Base-by-base conservation (phyloP, 2,888 invertebrate genomes). In the Odontomyia ornata region DNA sequence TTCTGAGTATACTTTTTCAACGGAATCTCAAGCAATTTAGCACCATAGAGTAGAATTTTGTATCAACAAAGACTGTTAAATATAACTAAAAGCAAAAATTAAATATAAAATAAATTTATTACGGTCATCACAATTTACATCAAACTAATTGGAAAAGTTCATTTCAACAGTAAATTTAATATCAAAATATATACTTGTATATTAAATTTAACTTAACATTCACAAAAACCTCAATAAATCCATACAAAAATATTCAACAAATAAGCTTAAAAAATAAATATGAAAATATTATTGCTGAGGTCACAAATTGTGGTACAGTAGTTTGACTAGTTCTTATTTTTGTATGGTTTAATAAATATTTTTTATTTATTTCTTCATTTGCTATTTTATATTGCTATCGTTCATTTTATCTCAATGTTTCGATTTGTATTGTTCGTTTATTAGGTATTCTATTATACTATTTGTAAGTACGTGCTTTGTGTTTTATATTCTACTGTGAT, bases 41-140 rank as follows among this genome's bases (percentile, higher is more conserved):
- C 52, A 52, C 52, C 52, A 52, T 52, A 52, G 52, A 52, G 52
- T 52, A 3, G 5, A 52, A 52, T 13, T 36, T 36, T 36, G 36
- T 36, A 5, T 36, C 9, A 36, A 36, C 36, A 5, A 36, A 36
- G 9, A 9, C 36, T 3, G 36, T 5, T 5, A 36, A 36, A 36
- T 36, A 25, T 23, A 25, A 60, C 18, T 60, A 60, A 60, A 25
- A 60, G 21, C 15, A 60, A 23, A 60, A 13, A 23, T 25, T 7
- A 23, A 60, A 7, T 4, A 64, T 64, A 64, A 64, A 64, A 21
- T 11, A 64, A 30, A 64, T 64, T 64, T 64, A 64, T 64, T 64
- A 18, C 13, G 28, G 7, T 18, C 64, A 64, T 64, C 64, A 60
- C 60, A 60, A 60, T 25, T n/a, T 23, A 60, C 60, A 60, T 7